Conservation (phyloP, 2,113 vertebrate species). For the Perognathus longimembris region DNA sequence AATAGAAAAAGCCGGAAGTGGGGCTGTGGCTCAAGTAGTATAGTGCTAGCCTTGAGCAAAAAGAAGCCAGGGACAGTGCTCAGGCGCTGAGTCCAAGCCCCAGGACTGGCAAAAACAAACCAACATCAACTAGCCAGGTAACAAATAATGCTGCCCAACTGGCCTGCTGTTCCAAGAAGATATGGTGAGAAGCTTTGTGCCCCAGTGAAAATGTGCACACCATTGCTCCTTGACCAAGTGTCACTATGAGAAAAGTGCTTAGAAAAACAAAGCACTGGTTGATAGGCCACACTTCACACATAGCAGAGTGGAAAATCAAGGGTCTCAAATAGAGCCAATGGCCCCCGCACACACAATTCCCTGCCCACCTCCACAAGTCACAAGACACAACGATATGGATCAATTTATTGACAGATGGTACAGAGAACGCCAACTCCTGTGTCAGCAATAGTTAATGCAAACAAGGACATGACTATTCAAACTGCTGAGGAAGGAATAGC, state of each 20-base stretch:
- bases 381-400: not conserved
- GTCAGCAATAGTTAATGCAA: not conserved
- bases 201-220: not conserved
- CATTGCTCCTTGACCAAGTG: not conserved
- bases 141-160: not conserved
- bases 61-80: no score
- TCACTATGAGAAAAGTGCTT: not conserved
- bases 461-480: conserved; percentile 56
- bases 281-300: not conserved
- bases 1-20: no score
- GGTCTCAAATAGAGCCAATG: not conserved
- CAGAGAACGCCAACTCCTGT: not conserved
- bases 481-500: conserved; percentile 51
- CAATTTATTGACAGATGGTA: not conserved
- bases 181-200: not conserved
- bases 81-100: no score
- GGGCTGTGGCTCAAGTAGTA: no score
- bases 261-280: not conserved
- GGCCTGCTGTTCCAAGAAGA: not conserved
- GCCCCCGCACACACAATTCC: not conserved
- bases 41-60: no score
- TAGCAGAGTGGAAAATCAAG: not conserved
- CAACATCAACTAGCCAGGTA: not conserved
- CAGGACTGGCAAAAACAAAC: no score
- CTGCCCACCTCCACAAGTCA: not conserved